Percentiles rank a stretch among this genome's conserved stretches.
These are phyloP conservation scores for Actinostola sp. DNA, from an alignment of 92 coral and sea anemone species.

Conservation along the genomic window DNA sequence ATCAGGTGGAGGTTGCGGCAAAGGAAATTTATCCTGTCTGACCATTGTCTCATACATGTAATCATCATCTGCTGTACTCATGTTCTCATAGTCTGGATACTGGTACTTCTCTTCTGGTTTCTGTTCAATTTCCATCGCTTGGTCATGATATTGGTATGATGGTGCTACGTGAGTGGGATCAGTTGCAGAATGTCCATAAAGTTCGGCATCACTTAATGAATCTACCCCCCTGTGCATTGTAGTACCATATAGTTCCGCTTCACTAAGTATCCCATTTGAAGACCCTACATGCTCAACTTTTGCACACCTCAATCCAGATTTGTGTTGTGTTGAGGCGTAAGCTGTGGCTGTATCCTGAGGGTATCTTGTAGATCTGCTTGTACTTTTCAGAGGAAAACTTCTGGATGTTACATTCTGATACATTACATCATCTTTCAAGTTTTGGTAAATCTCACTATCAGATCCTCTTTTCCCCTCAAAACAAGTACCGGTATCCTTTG, in stretches of 20 bases:
- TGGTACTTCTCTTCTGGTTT: not conserved
- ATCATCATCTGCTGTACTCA: not conserved
- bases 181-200: not conserved
- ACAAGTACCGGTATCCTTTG: no score
- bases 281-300: not conserved
- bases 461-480: not conserved
- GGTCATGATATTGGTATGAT: not conserved
- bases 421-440: no score
- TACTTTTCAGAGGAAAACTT: not conserved
- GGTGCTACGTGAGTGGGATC: not conserved
- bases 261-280: not conserved
- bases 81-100: conserved; percentile 12
- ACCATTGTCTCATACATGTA: not conserved
- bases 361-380: no score
- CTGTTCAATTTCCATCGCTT: conserved; percentile 11
- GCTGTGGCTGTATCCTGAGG: no score
- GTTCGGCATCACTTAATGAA: conserved; percentile 11
- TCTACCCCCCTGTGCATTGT: no score
- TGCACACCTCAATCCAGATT: not conserved
- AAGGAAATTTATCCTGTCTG: not conserved
- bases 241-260: not conserved
- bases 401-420: not conserved
- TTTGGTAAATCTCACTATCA: not conserved
- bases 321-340: no score
- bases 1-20: not conserved